A percentile compares a stretch with the other conserved stretches of the same genome.
Evolutionary conservation across 2,797 vertebrate species (phyloP).

Genomic region (Falco berigora): DNA sequence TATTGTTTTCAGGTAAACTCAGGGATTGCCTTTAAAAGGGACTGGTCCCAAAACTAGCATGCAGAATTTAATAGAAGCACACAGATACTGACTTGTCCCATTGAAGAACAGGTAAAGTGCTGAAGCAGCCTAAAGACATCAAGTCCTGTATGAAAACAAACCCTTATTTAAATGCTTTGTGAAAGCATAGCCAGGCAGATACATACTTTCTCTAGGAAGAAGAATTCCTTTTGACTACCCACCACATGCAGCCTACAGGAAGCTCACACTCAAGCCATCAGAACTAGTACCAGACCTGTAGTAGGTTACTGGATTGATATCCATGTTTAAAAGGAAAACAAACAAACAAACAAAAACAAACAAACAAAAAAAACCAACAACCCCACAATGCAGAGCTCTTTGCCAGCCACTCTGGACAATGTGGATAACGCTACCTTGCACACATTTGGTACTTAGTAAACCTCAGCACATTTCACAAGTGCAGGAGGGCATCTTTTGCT

Average conservation of each 20-base stretch:
- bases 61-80: neutral
- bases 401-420: neutral
- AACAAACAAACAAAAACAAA: neutral
- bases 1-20: neutral
- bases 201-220: neutral
- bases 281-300: neutral
- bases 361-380: neutral
- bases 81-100: neutral
- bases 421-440: neutral
- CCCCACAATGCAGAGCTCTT: neutral
- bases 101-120: neutral
- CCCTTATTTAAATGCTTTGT: neutral
- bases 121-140: neutral
- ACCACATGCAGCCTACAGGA: neutral
- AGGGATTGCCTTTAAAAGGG: neutral
- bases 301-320: neutral
- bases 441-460: neutral
- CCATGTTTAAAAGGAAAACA: neutral
- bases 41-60: neutral
- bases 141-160: neutral
- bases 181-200: neutral
- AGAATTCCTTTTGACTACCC: neutral
- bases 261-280: neutral
- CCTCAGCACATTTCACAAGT: neutral
- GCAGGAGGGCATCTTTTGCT: neutral